Evolutionary conservation across 2,113 vertebrate genomes (phyloP), one percentile per base, ranked within the genome.

Genomic region (Brienomyrus brachyistius): DNA sequence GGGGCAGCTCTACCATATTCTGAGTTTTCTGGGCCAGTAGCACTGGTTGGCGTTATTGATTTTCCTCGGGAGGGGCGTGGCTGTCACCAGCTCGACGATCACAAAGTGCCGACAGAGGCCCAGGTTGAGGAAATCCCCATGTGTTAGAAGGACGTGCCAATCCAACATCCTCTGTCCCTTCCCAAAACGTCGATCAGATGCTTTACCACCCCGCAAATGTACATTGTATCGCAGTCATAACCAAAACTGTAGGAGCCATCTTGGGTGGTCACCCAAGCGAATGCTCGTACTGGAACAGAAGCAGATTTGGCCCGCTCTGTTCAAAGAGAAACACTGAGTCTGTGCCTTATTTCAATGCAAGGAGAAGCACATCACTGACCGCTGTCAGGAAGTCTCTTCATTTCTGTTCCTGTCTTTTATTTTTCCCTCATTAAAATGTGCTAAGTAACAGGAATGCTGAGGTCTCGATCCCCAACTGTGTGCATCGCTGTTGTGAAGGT

Each of bases 341-440:
- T 98, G 97, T 99, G 98, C 98, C 98, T 99, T 99, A 99, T 94
- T 96, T 96, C 97, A 95, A 98, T 97, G 97, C 97, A 97, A 98
- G 97, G 97, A 99, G 96, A 99, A 99, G 98, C 98, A 99, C 98
- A 99, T 97, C 96, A 92, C 93, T 90, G 92, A 95, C 94, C 94
- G 92, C 93, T 93, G 91, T 80, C 88, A 90, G 88, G 87, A 88
- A 90, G 45, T 91, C 92, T 95, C 82, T 47, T 83, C 17, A 94
- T 95, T 95, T 95, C 95, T 95, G 95, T 62, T 4, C 83, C 93
- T 94, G 88, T 50, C 92, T 95, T 93, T 94, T 31, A 31, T 96
- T 95, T 95, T 95, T 95, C 54, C 54, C 50, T 77, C 74, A 90
- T 88, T 59, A 56, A 56, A 70, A 88, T 87, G 86, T 91, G 87